Evolutionary conservation across 2,888 invertebrate genomes (phyloP).

Genomic region (Andrena bucephala): DNA sequence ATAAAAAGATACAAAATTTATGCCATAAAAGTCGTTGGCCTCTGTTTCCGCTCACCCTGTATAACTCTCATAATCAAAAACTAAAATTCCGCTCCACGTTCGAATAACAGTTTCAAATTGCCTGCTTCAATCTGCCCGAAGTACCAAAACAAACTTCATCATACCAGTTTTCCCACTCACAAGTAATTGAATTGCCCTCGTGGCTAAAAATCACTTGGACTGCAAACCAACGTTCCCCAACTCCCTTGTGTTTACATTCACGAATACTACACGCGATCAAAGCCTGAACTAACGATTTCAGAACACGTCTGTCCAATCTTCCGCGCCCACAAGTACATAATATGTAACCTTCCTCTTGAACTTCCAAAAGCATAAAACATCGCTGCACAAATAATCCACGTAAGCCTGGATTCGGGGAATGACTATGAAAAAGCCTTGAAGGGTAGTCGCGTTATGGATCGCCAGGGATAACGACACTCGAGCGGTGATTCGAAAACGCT

Average conservation of each 20-base stretch:
- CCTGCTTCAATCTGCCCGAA: background rate
- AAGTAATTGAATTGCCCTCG: no score
- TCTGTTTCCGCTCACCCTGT: no score
- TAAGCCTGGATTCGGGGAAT: background rate
- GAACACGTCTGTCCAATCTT: background rate
- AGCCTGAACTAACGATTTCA: no score
- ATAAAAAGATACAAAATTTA: no score
- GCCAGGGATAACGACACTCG: slow-evolving; percentile 33
- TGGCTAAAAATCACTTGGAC: background rate
- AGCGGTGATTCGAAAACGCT: slow-evolving; percentile 34
- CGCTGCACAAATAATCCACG: slow-evolving; percentile 13
- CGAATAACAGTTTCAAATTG: no score
- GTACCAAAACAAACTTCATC: background rate
- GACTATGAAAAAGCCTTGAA: slow-evolving; percentile 31
- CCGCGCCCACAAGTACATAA: background rate
- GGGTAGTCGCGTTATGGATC: slow-evolving; percentile 31
- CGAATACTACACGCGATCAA: no score
- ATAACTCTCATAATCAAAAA: no score
- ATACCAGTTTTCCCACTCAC: no score
- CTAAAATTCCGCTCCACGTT: no score
- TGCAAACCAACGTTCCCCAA: no score
- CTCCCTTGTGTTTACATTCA: no score
- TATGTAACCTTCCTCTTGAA: background rate
- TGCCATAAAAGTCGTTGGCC: background rate
- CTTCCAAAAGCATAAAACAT: background rate